Base-by-base conservation (phyloP, 2,797 vertebrate genomes). In the Coccyzus lansbergi region DNA sequence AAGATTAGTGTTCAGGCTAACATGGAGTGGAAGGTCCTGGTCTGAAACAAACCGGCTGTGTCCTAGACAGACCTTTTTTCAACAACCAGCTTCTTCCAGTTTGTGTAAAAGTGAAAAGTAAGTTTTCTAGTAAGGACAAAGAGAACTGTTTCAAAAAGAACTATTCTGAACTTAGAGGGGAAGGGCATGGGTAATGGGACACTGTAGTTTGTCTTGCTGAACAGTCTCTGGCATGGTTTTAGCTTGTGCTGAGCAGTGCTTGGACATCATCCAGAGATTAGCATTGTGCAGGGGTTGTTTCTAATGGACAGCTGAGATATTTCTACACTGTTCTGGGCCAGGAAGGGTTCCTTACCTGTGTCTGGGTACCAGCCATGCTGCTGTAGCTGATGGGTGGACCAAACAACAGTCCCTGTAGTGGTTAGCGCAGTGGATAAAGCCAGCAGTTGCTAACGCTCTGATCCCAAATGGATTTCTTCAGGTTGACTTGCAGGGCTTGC, bases 361-460 rank as follows among this genome's bases (percentile, higher is more conserved):
- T 4, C 3, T 0, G 6, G 29, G 4, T 53, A 24, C 28, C 5
- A 10, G 24, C 62, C 1, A 1, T 34, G 40, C 26, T 53, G 49
- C 72, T 36, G 42, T 24, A 67, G 15, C 22, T 56, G 1, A 1
- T 46, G 12, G 14, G 25, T 28, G 36, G n/a, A 20, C 58, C 29
- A n/a, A 22, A 36, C 24, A 24, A 36, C 16, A 7, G 28, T 65
- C 21, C 8, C 7, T 12, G 10, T 16, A 13, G 5, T 1, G 1
- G 2, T 36, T 19, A 28, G 14, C 25, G 34, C 7, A 1, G 26
- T 24, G 26, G 15, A 20, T 17, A 0, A 38, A 31, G 34, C 19
- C 31, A 49, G 15, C 38, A 64, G 31, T n/a, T 65, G 34, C 15
- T 15, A 7, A 85, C 48, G 31, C 21, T 22, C 64, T 51, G 29